Evolutionary conservation across 2,113 vertebrate species (phyloP), one percentile per base, ranked within the genome.

Genomic region (Lasiurus cinereus): DNA sequence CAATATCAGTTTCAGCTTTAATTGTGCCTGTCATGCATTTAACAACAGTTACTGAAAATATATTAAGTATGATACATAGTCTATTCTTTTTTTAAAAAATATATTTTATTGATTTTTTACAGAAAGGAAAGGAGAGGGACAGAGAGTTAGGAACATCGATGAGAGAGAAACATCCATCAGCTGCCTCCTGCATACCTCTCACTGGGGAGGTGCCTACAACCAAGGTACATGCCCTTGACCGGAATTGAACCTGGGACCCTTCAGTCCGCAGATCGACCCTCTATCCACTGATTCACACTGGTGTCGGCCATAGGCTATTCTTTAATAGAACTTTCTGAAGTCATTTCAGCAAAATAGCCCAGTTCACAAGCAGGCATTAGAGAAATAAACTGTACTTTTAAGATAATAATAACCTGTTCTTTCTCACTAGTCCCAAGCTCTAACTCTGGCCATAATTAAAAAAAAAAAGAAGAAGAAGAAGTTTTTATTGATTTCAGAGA

Each of bases 271-370:
- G 46, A 5, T 5, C 46, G 46, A 48, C 46, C 4, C 46, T 48
- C 46, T 48, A 48, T 48, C 46, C 46, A 48, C 8, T 48, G 46
- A 48, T 1, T 5, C 46, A 48, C 4, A 11, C 46, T 11, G 46
- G 46, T 11, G 4, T 9, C 8, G 16, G 43, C 22, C 93, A 22
- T 88, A 22, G 21, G 43, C 24, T 94, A 33, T 56, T 93, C 86
- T 83, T 86, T 72, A 73, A 67, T 52, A 92, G 80, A 90, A 22
- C n/a, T 96, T 89, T 74, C 36, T 91, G 78, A 83, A 94, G 79
- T 77, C 14, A 79, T 43, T 78, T 82, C 15, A 33, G 9, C 16
- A 76, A 82, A 78, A 77, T 24, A 67, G 27, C 31, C 27, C 88
- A 22, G 31, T 76, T 96, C 36, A 85, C 33, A 46, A 89, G 48